phyloP scores from a whole-genome alignment of 2,888 invertebrate genomes.

The Epiblema foenella region DNA sequence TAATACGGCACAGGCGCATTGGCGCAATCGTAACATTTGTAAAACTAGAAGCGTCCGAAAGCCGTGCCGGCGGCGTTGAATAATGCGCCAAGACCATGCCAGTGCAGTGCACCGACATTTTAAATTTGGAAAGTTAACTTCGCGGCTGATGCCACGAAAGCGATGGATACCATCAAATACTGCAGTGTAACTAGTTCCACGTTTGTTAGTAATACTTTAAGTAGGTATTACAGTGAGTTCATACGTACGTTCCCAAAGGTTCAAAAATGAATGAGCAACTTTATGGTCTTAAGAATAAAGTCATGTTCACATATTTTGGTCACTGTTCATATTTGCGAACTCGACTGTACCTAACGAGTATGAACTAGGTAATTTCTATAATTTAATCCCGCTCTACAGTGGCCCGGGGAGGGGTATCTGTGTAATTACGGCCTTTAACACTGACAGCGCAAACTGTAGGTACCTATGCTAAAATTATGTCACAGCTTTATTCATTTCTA shows the following conservation, averaged over 20 bases:
- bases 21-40: slow-evolving; percentile 36
- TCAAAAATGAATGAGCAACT: no score
- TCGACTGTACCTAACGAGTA: not conserved
- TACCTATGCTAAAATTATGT: not conserved
- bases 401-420: no score
- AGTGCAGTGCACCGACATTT: slow-evolving; percentile 25
- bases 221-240: no score
- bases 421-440: not conserved
- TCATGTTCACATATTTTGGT: no score
- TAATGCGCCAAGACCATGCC: slow-evolving; percentile 38
- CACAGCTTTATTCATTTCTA: no score
- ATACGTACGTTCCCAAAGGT: no score
- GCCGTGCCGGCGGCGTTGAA: slow-evolving; percentile 17
- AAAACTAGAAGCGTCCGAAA: slow-evolving; percentile 28
- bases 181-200: slow-evolving; percentile 1
- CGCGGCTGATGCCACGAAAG: slow-evolving; percentile 11
- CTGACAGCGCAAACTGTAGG: not conserved
- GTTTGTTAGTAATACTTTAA: no score
- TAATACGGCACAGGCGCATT: slow-evolving; percentile 30
- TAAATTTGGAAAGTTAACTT: slow-evolving; percentile 29
- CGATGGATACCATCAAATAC: not conserved
- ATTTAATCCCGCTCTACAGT: not conserved
- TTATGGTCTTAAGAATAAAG: no score
- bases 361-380: not conserved
- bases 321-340: no score